These are phyloP conservation scores for Schizotus pectinicornis DNA, from an alignment of 2,888 invertebrate genomes.

Conservation along the genomic window DNA sequence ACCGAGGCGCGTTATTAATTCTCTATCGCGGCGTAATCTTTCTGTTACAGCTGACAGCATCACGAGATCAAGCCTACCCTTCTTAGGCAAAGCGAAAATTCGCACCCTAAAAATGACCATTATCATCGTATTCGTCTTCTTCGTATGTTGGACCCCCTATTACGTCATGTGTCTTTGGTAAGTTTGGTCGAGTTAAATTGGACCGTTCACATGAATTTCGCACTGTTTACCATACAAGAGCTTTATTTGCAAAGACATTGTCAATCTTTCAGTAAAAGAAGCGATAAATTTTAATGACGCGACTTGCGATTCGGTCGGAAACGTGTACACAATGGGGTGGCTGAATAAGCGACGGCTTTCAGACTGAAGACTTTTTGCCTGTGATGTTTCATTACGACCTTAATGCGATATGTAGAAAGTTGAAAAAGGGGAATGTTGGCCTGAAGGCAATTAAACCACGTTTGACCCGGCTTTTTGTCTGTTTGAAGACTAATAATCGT, in stretches of 20 bases:
- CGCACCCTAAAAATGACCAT: slow-evolving; percentile 94
- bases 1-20: not conserved
- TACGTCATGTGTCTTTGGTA: slow-evolving; percentile 90
- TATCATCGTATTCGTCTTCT: slow-evolving; percentile 89
- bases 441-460: too few relatives aligned
- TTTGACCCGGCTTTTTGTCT: too few relatives aligned
- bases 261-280: slow-evolving; percentile 13
- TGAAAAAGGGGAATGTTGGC: too few relatives aligned
- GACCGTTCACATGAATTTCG: slow-evolving; percentile 1
- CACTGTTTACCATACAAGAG: slow-evolving; percentile 1
- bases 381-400: too few relatives aligned
- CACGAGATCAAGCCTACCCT: slow-evolving; percentile 77
- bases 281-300: slow-evolving; percentile 17
- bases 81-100: slow-evolving; percentile 80
- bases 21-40: slow-evolving; percentile 8
- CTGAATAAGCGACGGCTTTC: too few relatives aligned
- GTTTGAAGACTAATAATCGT: too few relatives aligned
- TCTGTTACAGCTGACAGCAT: slow-evolving; percentile 48
- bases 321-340: too few relatives aligned
- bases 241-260: too few relatives aligned
- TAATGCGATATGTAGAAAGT: too few relatives aligned
- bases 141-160: slow-evolving; percentile 96
- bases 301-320: too few relatives aligned
- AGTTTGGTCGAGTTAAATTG: slow-evolving; percentile 48
- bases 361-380: too few relatives aligned